Evolutionary conservation across 1,140 invertebrate species (phyloP).

Genomic region (Paracyclopina nana): DNA sequence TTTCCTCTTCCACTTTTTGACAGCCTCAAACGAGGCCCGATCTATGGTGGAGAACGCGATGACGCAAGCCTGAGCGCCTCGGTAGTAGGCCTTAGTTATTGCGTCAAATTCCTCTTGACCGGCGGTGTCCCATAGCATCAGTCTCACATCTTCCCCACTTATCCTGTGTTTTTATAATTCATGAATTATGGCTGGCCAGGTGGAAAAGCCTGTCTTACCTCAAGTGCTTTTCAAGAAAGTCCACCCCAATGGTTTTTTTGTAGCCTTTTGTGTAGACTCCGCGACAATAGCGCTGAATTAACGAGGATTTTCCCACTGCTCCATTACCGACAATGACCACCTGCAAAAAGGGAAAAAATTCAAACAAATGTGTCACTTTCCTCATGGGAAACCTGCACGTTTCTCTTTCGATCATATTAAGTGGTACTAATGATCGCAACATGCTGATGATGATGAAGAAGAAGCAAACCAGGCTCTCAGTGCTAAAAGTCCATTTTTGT

Average conservation of each 20-base stretch:
- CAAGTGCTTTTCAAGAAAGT: constrained; percentile 84
- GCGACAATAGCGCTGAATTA: constrained; percentile 93
- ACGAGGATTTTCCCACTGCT: constrained; percentile 86
- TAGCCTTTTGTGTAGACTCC: constrained; percentile 91
- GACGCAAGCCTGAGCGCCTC: constrained; percentile 88
- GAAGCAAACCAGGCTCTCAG: not conserved
- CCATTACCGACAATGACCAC: constrained; percentile 94
- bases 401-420: too few species aligned
- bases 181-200: not conserved
- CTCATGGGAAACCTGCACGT: too few species aligned
- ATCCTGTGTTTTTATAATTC: constrained; percentile 34
- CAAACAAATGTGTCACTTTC: not conserved
- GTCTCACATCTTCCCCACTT: constrained; percentile 70
- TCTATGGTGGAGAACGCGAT: constrained; percentile 85
- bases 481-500: not conserved
- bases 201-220: constrained; percentile 42
- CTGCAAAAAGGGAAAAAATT: constrained; percentile 25
- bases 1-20: constrained; percentile 28
- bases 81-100: constrained; percentile 91
- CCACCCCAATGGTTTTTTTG: constrained; percentile 93
- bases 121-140: constrained; percentile 93
- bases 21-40: constrained; percentile 61
- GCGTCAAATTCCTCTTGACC: constrained; percentile 96
- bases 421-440: too few species aligned
- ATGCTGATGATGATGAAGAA: not conserved